These are phyloP conservation scores for Phaenicophaeus curvirostris DNA, from an alignment of 2,797 vertebrate genomes.

Conservation along the genomic window DNA sequence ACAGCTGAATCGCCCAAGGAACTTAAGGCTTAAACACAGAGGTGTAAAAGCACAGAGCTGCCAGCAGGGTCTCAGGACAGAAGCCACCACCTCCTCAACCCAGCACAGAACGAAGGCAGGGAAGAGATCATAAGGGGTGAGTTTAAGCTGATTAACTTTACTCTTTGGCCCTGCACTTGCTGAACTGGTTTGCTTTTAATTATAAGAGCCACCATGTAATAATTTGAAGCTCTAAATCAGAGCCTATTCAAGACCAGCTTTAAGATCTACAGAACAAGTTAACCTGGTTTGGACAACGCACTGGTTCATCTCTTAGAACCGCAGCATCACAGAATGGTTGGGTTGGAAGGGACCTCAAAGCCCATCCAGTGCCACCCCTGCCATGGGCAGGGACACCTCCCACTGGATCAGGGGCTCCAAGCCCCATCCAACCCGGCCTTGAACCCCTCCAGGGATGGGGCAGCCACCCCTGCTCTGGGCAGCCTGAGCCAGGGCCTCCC, in stretches of 20 bases:
- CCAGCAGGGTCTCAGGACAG: background rate
- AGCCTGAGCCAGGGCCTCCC: too few relatives aligned
- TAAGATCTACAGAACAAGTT: background rate
- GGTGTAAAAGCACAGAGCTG: background rate
- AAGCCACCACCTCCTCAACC: background rate
- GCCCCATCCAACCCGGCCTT: too few relatives aligned
- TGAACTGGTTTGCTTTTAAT: slow-evolving; percentile 39
- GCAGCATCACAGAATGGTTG: too few relatives aligned
- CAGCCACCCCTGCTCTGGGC: too few relatives aligned
- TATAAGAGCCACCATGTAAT: background rate
- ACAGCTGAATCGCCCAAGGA: background rate
- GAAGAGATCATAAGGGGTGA: background rate
- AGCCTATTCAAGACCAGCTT: background rate
- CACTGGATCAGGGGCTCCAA: too few relatives aligned
- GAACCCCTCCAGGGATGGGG: too few relatives aligned
- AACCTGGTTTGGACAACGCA: background rate
- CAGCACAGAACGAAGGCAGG: accelerated
- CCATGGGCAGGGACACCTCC: too few relatives aligned
- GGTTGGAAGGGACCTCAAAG: too few relatives aligned
- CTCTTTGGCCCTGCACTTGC: background rate
- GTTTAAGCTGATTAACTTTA: background rate
- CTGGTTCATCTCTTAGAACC: background rate
- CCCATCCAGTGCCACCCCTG: too few relatives aligned
- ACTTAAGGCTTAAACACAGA: background rate
- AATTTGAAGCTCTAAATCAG: background rate